Evolutionary conservation across 2,888 invertebrate genomes (phyloP).

Genomic region (Tineola bisselliella): DNA sequence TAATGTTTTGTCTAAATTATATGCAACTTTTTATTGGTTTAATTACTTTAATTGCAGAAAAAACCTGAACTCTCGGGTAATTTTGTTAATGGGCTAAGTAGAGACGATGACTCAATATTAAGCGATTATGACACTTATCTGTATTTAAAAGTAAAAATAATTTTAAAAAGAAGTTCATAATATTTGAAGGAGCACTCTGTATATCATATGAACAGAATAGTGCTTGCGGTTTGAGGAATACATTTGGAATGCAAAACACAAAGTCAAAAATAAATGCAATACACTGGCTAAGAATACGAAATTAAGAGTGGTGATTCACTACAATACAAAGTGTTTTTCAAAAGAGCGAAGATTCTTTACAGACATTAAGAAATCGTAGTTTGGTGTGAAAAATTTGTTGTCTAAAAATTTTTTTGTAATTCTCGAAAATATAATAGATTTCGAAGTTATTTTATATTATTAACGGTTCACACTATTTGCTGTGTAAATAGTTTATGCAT

Average conservation of each 20-base stretch:
- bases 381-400: not conserved
- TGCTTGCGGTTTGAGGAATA: not conserved
- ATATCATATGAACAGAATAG: not conserved
- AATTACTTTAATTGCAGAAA: no score
- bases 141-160: no score
- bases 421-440: not conserved
- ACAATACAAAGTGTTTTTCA: not conserved
- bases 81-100: no score
- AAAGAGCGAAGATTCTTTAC: no score
- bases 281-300: not conserved
- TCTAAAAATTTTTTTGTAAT: not conserved
- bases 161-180: no score
- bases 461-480: not conserved
- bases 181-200: no score
- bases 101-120: no score
- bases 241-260: not conserved
- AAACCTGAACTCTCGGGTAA: no score
- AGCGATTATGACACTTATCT: no score
- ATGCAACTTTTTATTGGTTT: no score
- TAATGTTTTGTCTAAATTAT: no score
- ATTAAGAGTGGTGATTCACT: not conserved
- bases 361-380: not conserved
- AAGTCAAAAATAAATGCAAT: not conserved
- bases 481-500: not conserved
- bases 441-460: not conserved